These are phyloP conservation scores for Origma solitaria DNA, from an alignment of 2,113 vertebrate genomes.

Conservation along the genomic window DNA sequence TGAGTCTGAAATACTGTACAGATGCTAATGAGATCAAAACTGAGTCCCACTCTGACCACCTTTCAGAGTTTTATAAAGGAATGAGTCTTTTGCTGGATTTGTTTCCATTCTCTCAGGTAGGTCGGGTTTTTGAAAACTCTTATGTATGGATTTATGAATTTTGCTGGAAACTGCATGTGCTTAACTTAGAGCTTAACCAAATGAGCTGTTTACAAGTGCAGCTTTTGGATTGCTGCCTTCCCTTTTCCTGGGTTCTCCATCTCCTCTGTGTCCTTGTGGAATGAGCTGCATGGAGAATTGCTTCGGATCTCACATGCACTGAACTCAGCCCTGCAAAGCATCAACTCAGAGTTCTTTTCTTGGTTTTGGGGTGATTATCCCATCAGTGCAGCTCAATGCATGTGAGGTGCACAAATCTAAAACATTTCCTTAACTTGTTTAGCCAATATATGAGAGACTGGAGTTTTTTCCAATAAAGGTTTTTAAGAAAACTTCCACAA, in stretches of 20 bases:
- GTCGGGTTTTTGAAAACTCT: neutral
- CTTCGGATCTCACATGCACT: fast-evolving
- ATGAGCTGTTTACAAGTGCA: neutral
- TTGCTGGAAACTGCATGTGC: neutral
- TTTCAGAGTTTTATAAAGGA: neutral
- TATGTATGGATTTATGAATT: neutral
- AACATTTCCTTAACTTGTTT: neutral
- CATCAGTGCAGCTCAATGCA: neutral
- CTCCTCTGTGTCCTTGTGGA: neutral
- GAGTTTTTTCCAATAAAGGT: neutral
- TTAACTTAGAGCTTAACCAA: neutral
- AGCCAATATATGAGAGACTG: neutral
- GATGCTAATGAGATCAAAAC: neutral
- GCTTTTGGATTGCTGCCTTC: neutral
- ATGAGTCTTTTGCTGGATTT: neutral
- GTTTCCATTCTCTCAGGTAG: neutral
- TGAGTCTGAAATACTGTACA: neutral
- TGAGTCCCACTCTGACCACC: neutral
- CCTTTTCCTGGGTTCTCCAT: neutral
- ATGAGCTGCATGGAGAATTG: neutral
- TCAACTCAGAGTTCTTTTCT: neutral
- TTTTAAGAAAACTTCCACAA: neutral
- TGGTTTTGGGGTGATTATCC: neutral
- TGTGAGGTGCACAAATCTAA: neutral
- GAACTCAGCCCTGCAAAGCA: neutral